Evolutionary conservation across 2,113 vertebrate species (phyloP).

Genomic region (Protobothrops flavoviridis): DNA sequence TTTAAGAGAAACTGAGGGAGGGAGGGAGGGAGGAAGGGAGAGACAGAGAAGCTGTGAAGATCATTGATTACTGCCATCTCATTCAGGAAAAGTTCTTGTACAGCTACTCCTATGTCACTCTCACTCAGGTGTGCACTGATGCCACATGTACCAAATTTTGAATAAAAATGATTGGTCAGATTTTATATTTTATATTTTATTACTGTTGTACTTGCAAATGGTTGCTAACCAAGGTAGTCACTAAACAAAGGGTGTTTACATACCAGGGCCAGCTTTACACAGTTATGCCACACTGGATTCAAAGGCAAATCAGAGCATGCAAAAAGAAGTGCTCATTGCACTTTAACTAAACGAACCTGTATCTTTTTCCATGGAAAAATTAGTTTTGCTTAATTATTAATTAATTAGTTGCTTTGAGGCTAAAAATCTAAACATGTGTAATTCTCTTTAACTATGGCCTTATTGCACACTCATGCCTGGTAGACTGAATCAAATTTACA

Average conservation of each 20-base stretch:
- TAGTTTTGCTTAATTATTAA: not conserved
- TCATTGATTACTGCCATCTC: not conserved
- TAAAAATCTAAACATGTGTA: not conserved
- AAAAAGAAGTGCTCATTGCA: not conserved
- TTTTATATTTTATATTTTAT: not conserved
- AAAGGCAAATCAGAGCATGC: not conserved
- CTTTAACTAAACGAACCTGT: not conserved
- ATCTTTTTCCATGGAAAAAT: not conserved
- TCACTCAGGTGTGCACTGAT: not conserved
- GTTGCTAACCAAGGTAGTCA: not conserved
- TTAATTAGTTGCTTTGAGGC: not conserved
- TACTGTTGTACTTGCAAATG: not conserved
- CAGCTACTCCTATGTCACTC: not conserved
- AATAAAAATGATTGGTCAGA: not conserved
- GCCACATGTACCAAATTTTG: not conserved
- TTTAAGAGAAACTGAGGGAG: not conserved
- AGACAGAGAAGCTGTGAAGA: not conserved
- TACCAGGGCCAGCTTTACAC: not conserved
- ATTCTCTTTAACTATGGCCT: not conserved
- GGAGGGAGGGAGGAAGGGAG: not conserved
- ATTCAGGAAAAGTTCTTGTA: not conserved
- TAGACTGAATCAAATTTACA: not conserved
- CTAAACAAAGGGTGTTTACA: not conserved
- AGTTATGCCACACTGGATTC: not conserved
- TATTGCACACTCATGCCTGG: not conserved